phyloP scores from a whole-genome alignment of 2,113 vertebrate species.

The Rutilus rutilus region DNA sequence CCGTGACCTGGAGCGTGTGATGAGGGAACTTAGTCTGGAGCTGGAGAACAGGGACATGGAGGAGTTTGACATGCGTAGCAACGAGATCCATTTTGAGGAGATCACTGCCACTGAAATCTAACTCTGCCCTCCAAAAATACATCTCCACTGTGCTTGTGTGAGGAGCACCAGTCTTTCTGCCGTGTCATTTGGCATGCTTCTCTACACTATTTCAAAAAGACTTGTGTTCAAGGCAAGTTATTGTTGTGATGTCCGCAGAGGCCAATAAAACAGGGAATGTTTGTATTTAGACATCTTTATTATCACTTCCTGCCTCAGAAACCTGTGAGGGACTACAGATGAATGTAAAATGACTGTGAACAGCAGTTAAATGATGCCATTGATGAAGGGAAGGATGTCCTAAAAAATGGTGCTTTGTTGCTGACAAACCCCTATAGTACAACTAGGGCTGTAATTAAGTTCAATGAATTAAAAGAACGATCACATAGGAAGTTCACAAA shows the following conservation, averaged over 20 bases:
- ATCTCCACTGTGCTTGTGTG: constrained; percentile 5
- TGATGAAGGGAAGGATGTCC: background rate
- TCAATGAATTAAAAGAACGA: too few relatives aligned
- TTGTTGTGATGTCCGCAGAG: background rate
- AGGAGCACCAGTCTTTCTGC: background rate
- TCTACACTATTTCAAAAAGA: constrained; percentile 21
- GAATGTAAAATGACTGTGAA: constrained; percentile 32
- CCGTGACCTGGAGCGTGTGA: constrained; percentile 90
- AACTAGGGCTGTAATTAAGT: background rate
- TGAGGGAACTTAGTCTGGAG: constrained; percentile 90
- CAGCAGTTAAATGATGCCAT: constrained; percentile 7
- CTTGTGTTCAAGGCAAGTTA: background rate
- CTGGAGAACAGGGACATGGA: constrained; percentile 87
- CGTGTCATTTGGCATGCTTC: constrained; percentile 10
- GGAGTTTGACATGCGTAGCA: constrained; percentile 80
- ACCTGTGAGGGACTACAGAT: background rate
- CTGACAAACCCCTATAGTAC: constrained; percentile 1
- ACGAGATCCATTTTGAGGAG: constrained; percentile 86
- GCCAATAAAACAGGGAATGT: background rate
- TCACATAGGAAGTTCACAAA: background rate
- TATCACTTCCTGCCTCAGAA: constrained; percentile 29
- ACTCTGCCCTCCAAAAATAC: background rate
- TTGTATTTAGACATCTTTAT: constrained; percentile 22
- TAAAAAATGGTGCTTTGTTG: constrained; percentile 25
- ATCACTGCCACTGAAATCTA: constrained; percentile 90